phyloP scores from a whole-genome alignment of 1,140 invertebrate genomes.

The Drosophila ercepeae region DNA sequence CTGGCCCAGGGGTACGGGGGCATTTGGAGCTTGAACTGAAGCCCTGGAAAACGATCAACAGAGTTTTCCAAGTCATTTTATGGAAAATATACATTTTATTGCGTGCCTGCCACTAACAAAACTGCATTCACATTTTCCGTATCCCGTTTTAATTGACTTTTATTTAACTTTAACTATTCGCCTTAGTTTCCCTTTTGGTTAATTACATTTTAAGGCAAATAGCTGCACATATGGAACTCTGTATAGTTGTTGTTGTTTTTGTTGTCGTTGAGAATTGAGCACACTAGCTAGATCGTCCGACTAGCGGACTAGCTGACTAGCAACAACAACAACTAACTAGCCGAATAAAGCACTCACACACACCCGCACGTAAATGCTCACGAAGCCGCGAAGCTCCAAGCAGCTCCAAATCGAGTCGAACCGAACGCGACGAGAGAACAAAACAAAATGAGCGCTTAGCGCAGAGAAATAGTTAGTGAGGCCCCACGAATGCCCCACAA shows the following conservation, averaged over 20 bases:
- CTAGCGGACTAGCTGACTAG: constrained; percentile 34
- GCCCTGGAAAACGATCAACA: constrained; percentile 18
- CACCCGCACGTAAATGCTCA: constrained; percentile 10
- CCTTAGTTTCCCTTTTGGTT: constrained; percentile 7
- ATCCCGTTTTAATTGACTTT: constrained; percentile 3
- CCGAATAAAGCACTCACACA: constrained; percentile 28
- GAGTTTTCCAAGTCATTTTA: constrained; percentile 22
- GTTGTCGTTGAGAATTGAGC: constrained; percentile 55
- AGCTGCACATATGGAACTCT: constrained; percentile 67
- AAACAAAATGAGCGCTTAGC: not conserved
- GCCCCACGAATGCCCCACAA: not conserved
- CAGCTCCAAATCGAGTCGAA: not conserved
- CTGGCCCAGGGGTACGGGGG: not conserved
- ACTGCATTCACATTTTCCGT: constrained; percentile 31
- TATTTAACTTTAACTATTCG: constrained; percentile 4
- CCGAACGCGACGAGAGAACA: not conserved
- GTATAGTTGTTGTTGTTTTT: constrained; percentile 27
- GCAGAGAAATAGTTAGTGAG: not conserved
- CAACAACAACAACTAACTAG: constrained; percentile 35
- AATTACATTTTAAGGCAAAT: constrained; percentile 43
- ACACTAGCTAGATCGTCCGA: constrained; percentile 73
- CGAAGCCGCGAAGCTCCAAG: constrained; percentile 1
- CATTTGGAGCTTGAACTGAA: constrained; percentile 7
- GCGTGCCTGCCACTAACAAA: constrained; percentile 45
- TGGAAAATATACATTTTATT: not conserved